These are phyloP conservation scores for Aleiodes alternator DNA, from an alignment of 2,888 invertebrate genomes.

Conservation along the genomic window DNA sequence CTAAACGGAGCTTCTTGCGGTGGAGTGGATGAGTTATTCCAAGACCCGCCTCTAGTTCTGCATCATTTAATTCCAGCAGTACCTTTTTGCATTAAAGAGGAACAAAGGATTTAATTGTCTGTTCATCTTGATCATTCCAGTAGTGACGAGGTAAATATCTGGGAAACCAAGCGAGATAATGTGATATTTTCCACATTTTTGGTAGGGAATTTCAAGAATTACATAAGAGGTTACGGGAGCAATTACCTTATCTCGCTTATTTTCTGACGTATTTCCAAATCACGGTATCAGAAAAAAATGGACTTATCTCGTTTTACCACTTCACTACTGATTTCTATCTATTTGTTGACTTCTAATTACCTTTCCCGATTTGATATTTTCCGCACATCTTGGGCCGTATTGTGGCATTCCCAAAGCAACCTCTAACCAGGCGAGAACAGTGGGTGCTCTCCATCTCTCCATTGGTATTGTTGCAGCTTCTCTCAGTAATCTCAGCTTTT, in stretches of 20 bases:
- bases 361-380: constrained; percentile 97
- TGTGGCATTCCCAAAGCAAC: constrained; percentile 96
- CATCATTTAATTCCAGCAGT: constrained; percentile 92
- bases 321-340: background rate
- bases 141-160: no score
- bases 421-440: constrained; percentile 96
- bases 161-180: no score
- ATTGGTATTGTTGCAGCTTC: constrained; percentile 91
- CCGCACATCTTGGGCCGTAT: constrained; percentile 91
- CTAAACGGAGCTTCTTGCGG: constrained; percentile 92
- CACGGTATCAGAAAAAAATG: no score
- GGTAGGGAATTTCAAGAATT: no score
- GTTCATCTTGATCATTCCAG: no score
- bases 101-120: background rate
- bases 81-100: constrained; percentile 77
- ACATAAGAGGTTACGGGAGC: no score
- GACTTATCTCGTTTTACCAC: no score
- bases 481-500: constrained; percentile 85
- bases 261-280: no score
- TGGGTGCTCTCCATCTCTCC: constrained; percentile 94
- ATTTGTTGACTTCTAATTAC: constrained; percentile 74
- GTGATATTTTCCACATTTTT: no score
- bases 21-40: constrained; percentile 96
- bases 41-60: constrained; percentile 92
- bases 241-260: no score